These are phyloP conservation scores for Heliconius congener DNA, from an alignment of 1,140 invertebrate species.

Conservation along the genomic window DNA sequence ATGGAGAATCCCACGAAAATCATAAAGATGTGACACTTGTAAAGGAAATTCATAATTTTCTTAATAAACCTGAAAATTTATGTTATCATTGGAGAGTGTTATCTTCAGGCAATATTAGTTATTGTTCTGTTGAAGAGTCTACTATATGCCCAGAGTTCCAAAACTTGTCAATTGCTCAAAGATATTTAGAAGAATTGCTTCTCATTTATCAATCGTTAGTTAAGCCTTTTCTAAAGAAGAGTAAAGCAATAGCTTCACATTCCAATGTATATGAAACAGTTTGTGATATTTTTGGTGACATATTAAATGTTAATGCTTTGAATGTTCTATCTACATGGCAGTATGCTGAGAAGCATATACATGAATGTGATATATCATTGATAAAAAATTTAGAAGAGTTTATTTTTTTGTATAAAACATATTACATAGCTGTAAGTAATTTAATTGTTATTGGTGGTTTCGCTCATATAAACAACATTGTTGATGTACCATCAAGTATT, in stretches of 20 bases:
- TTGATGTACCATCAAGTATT: slow-evolving; percentile 83
- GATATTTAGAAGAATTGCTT: slow-evolving; percentile 86
- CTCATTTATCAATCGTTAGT: slow-evolving; percentile 84
- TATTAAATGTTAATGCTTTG: slow-evolving; percentile 86
- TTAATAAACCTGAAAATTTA: slow-evolving; percentile 65
- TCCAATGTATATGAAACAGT: slow-evolving; percentile 84
- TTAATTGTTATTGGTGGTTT: slow-evolving; percentile 88
- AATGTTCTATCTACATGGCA: slow-evolving; percentile 86
- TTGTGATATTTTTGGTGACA: slow-evolving; percentile 85
- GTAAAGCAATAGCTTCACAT: slow-evolving; percentile 79
- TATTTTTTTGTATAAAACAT: slow-evolving; percentile 87
- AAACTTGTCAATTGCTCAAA: slow-evolving; percentile 85
- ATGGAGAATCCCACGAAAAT: slow-evolving; percentile 48
- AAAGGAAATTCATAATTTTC: slow-evolving; percentile 52
- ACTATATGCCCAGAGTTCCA: slow-evolving; percentile 78
- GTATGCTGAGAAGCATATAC: slow-evolving; percentile 84
- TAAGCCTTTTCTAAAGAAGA: slow-evolving; percentile 84
- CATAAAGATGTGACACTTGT: slow-evolving; percentile 49
- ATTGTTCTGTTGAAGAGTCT: slow-evolving; percentile 70
- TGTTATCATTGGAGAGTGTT: slow-evolving; percentile 76
- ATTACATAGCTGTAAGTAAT: slow-evolving; percentile 88
- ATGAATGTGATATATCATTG: slow-evolving; percentile 85
- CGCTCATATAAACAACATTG: slow-evolving; percentile 83
- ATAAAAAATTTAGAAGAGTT: slow-evolving; percentile 88
- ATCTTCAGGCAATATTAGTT: slow-evolving; percentile 73